Evolutionary conservation across 2,113 vertebrate species (phyloP).

Genomic region (Parotia lawesii): DNA sequence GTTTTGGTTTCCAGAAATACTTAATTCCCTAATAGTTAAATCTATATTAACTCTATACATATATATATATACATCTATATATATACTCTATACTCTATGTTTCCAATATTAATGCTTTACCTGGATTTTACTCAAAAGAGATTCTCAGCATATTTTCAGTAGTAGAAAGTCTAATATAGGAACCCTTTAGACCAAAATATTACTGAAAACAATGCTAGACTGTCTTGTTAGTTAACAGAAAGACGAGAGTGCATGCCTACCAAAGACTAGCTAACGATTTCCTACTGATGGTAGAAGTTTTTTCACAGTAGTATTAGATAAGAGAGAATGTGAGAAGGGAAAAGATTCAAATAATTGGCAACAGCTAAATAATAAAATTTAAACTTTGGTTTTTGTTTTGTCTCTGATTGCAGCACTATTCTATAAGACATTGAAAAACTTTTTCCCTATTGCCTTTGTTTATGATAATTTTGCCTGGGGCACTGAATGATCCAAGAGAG

Average conservation of each 20-base stretch:
- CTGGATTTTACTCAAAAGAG: slow-evolving; percentile 10
- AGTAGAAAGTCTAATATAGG: background rate
- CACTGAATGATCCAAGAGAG: background rate
- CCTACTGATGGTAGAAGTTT: background rate
- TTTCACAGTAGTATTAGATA: background rate
- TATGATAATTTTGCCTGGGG: background rate
- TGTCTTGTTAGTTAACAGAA: background rate
- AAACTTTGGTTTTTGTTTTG: background rate
- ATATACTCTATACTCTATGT: background rate
- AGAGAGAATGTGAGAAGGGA: background rate
- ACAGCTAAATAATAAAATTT: background rate
- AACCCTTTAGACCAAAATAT: slow-evolving; percentile 8
- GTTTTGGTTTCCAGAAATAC: background rate
- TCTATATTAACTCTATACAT: background rate
- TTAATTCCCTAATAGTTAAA: background rate
- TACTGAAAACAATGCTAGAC: slow-evolving; percentile 19
- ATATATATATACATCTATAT: too few species aligned
- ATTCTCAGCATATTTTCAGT: background rate
- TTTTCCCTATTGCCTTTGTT: background rate
- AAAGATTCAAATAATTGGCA: background rate
- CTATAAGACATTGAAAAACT: background rate
- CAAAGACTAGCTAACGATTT: background rate
- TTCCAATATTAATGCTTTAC: slow-evolving; percentile 15
- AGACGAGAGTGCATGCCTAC: background rate
- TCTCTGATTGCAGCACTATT: background rate